Percentiles rank a stretch among this genome's conserved stretches.
Conservation (phyloP, 2,113 vertebrate species). For the Genyomyrus donnyi region DNA sequence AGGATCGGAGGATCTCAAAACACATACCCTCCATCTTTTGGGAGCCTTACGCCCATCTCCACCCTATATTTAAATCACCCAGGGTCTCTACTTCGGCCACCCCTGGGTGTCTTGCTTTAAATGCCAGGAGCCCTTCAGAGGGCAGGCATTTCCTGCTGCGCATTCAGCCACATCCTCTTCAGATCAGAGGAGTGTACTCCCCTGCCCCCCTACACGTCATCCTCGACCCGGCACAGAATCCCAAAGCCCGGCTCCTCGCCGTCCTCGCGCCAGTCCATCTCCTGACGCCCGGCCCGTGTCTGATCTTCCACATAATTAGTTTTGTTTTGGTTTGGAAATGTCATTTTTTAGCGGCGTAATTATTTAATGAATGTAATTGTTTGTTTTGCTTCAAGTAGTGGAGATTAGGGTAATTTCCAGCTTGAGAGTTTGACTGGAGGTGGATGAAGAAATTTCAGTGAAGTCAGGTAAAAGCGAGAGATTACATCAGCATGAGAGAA, state of each 20-base stretch:
- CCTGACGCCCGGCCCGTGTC: not conserved
- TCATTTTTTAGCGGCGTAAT: not conserved
- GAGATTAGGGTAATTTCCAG: not conserved
- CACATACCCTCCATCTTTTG: not conserved
- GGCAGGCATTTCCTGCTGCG: not conserved
- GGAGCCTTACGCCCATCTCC: not conserved
- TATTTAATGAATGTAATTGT: not conserved
- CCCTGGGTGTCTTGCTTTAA: not conserved
- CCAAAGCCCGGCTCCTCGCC: not conserved
- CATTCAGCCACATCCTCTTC: not conserved
- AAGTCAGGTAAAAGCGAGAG: not conserved
- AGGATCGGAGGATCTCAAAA: not conserved
- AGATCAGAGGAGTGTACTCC: not conserved
- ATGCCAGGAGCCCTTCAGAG: not conserved
- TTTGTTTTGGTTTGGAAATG: not conserved
- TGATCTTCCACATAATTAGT: not conserved
- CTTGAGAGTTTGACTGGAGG: not conserved
- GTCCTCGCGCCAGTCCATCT: not conserved
- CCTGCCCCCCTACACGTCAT: not conserved
- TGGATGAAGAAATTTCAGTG: not conserved
- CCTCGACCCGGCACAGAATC: not conserved
- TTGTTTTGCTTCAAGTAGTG: not conserved
- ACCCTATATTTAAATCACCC: not conserved
- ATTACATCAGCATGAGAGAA: not conserved
- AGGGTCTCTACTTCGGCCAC: not conserved